Evolutionary conservation across 2,113 vertebrate species (phyloP).

Genomic region (Mormoops blainvillei): DNA sequence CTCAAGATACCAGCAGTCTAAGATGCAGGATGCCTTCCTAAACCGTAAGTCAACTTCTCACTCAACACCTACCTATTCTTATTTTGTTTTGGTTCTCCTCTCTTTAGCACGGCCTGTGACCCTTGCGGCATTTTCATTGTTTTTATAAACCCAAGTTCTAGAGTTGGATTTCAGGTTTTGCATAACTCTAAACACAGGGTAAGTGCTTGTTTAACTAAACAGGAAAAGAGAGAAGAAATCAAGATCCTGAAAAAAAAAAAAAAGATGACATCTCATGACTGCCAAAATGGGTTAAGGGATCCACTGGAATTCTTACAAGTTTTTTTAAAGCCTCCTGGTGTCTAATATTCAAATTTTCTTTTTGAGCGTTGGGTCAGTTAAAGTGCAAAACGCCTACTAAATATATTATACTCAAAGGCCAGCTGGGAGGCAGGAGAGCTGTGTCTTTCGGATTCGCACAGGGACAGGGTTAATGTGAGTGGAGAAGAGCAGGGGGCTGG

Average conservation of each 20-base stretch:
- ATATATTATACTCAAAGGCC: background rate
- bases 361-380: conserved; percentile 6
- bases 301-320: background rate
- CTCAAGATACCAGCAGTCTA: background rate
- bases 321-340: background rate
- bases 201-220: conserved; percentile 23
- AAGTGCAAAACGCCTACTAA: background rate
- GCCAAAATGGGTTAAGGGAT: background rate
- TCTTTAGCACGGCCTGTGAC: background rate
- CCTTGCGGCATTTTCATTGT: background rate
- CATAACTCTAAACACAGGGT: background rate
- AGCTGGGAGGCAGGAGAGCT: background rate
- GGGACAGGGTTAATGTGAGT: background rate
- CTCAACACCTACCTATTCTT: background rate
- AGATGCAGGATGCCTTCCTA: background rate
- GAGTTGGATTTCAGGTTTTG: conserved; percentile 48
- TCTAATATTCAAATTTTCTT: background rate
- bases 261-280: background rate
- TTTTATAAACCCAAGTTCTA: conserved; percentile 36
- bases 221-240: background rate
- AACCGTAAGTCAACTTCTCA: conserved; percentile 17
- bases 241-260: background rate
- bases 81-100: conserved; percentile 17
- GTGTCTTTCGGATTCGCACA: background rate
- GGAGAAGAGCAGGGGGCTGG: too few relatives aligned